phyloP scores from a whole-genome alignment of 2,113 vertebrate genomes.

The Haemorhous mexicanus region DNA sequence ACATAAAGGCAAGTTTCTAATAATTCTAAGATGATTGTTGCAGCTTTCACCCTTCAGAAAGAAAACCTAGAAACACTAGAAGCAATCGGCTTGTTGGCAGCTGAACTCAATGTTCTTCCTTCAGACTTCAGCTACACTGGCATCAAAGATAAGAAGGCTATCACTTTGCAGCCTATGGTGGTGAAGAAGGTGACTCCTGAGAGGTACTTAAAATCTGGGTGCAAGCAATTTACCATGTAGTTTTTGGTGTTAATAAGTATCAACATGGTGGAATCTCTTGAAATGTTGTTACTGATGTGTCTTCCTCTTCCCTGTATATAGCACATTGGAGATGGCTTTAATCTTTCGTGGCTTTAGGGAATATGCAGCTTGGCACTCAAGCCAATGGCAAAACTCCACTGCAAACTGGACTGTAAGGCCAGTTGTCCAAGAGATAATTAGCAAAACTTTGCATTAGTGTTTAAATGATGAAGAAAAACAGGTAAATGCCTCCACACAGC shows the following conservation, averaged over 20 bases:
- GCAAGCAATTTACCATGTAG: background rate
- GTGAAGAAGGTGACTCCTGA: constrained; percentile 90
- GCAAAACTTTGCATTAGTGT: background rate
- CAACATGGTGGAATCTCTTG: fast-evolving
- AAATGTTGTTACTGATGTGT: background rate
- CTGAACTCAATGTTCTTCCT: constrained; percentile 84
- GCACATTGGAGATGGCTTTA: background rate
- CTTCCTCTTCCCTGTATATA: background rate
- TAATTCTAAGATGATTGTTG: constrained; percentile 49
- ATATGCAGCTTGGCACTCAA: background rate
- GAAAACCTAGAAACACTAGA: constrained; percentile 95
- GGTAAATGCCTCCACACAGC: background rate
- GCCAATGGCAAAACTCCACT: background rate
- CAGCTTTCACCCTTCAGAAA: constrained; percentile 91
- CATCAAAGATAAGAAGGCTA: constrained; percentile 93
- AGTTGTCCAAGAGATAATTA: background rate
- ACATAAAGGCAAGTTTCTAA: background rate
- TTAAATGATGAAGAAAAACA: background rate
- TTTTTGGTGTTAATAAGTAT: background rate
- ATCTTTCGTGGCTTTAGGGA: background rate
- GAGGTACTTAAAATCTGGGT: constrained; percentile 68
- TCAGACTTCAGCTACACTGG: constrained; percentile 96
- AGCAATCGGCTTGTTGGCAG: constrained; percentile 86
- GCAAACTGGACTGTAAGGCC: background rate
- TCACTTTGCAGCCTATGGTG: constrained; percentile 92